Evolutionary conservation across 2,888 invertebrate species (phyloP).

Genomic region (Alcis repandata): DNA sequence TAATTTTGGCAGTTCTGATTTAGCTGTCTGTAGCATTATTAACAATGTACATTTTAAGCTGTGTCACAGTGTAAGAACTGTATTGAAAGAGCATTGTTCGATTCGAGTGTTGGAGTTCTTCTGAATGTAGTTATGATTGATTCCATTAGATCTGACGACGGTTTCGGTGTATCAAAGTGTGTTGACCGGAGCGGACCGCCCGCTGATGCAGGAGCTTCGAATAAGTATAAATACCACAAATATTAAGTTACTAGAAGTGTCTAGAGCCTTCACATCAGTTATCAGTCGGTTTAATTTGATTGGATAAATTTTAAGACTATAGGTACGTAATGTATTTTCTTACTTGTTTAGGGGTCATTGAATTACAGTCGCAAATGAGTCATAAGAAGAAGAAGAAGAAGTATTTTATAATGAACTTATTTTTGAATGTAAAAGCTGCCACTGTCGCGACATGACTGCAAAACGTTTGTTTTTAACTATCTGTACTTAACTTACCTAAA

Average conservation of each 20-base stretch:
- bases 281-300: constrained; percentile 29
- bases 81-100: constrained; percentile 46
- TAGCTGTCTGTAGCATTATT: neutral
- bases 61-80: neutral
- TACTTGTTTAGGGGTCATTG: neutral
- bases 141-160: constrained; percentile 78
- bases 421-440: too few relatives aligned
- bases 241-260: constrained; percentile 60
- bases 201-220: constrained; percentile 69
- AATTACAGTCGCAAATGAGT: neutral
- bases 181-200: constrained; percentile 79
- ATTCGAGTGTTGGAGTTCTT: constrained; percentile 54
- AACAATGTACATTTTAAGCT: neutral
- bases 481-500: too few relatives aligned
- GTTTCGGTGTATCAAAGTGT: constrained; percentile 81
- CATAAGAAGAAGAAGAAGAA: too few relatives aligned
- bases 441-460: too few relatives aligned
- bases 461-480: too few relatives aligned
- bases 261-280: constrained; percentile 19
- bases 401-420: too few relatives aligned
- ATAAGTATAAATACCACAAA: constrained; percentile 56
- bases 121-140: constrained; percentile 80
- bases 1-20: too few relatives aligned
- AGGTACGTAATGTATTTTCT: neutral
- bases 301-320: constrained; percentile 10